These are phyloP conservation scores for Grantiella picta DNA, from an alignment of 2,113 vertebrate genomes.

Conservation along the genomic window DNA sequence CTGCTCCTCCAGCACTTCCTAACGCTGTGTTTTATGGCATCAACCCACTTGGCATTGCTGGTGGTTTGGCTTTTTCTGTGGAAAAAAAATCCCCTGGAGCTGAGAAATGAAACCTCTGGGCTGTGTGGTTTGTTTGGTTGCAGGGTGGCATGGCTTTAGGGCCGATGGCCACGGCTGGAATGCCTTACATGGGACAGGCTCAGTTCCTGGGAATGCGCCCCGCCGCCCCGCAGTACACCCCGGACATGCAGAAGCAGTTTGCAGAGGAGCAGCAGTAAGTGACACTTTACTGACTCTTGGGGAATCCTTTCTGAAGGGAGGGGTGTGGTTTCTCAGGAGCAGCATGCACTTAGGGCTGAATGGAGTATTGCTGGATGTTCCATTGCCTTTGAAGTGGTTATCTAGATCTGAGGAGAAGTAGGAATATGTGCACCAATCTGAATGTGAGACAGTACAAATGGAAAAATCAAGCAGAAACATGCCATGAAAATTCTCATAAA, in stretches of 20 bases:
- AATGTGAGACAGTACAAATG: background rate
- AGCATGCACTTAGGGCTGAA: background rate
- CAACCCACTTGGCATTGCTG: background rate
- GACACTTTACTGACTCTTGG: fast-evolving
- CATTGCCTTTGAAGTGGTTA: background rate
- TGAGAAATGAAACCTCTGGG: fast-evolving
- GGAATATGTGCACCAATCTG: background rate
- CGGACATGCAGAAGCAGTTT: constrained; percentile 96
- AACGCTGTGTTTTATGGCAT: fast-evolving
- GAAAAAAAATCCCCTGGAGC: fast-evolving
- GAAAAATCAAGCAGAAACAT: background rate
- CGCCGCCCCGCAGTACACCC: constrained; percentile 83
- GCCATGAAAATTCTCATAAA: background rate
- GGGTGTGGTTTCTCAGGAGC: background rate
- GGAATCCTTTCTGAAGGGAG: background rate
- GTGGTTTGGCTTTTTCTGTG: background rate
- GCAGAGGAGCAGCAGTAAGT: constrained; percentile 97
- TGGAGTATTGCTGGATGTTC: background rate
- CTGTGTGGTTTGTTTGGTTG: background rate
- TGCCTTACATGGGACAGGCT: constrained; percentile 89
- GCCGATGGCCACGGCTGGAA: constrained; percentile 82
- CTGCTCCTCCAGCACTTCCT: fast-evolving
- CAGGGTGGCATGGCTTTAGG: constrained; percentile 90
- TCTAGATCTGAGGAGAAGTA: background rate
- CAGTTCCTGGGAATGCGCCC: constrained; percentile 89